phyloP scores from a whole-genome alignment of 2,888 invertebrate genomes.

The Ypsolopha scabrella region DNA sequence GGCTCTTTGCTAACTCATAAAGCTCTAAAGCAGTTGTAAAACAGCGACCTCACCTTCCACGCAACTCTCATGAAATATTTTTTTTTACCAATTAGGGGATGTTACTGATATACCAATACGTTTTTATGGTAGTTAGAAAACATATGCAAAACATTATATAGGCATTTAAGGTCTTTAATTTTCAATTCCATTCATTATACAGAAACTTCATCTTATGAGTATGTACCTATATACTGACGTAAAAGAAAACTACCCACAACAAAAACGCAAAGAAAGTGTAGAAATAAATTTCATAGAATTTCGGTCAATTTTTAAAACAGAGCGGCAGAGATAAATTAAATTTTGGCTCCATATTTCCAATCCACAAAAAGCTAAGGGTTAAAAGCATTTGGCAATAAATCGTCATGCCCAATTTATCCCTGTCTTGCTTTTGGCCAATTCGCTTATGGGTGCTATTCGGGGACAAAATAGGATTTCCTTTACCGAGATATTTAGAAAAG shows the following conservation, averaged over 20 bases:
- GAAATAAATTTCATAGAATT: no score
- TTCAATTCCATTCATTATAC: no score
- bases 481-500: slow-evolving; percentile 33
- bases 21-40: slow-evolving; percentile 28
- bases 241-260: no score
- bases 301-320: not conserved
- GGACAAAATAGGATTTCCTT: slow-evolving; percentile 41
- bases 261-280: no score
- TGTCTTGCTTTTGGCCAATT: slow-evolving; percentile 41
- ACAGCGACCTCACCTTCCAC: slow-evolving; percentile 11
- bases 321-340: slow-evolving; percentile 31
- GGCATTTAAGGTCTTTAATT: no score
- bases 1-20: slow-evolving; percentile 35
- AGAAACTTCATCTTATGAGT: no score
- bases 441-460: slow-evolving; percentile 44
- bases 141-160: no score
- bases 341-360: slow-evolving; percentile 27
- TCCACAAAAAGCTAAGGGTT: slow-evolving; percentile 39
- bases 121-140: no score
- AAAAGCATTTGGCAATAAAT: slow-evolving; percentile 66
- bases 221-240: no score
- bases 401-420: slow-evolving; percentile 55
- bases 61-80: slow-evolving; percentile 10
- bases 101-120: not conserved
- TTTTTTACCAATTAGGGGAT: slow-evolving; percentile 8